Evolutionary conservation across 2,888 invertebrate genomes (phyloP), one percentile per base, ranked within the genome.

Genomic region (Lathronympha strigana): DNA sequence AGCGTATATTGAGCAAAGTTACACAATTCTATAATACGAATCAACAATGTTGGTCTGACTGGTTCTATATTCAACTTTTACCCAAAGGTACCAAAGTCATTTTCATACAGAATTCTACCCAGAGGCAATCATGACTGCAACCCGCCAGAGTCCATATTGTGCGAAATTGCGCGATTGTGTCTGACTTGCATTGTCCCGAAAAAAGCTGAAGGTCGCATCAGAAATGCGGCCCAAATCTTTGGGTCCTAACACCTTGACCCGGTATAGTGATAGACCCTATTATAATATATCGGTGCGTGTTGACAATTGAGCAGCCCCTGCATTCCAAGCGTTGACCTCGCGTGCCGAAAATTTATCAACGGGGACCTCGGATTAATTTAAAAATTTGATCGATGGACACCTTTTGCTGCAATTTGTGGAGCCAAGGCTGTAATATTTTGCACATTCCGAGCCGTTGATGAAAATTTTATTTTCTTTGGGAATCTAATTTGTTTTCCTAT

Each of bases 191-290:
- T 66, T 66, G 66, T 66, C 60, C 66, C 38, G 21, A 49, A 61
- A 57, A 66, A 67, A 57, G 58, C 9, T 40, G 50, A 70, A 70
- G 68, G 68, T 49, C 63, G 63, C 63, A 58, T 63, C 28, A 25
- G 36, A 60, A 60, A 58, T 67, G 51, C 54, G 67, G 70, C 78
- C 73, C 60, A 64, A 71, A 76, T 74, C 72, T 73, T 50, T 31
- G 31, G 73, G 71, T 67, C 63, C 69, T 68, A 62, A 55, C 69
- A 67, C 84, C 83, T 83, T 83, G 83, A 84, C 83, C 80, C 72
- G 72, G 63, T 68, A n/a, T n/a, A 66, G 67, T 72, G 70, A 70
- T 71, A 43, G 58, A 33, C 17, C 53, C 55, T 40, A 66, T 55
- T 69, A 61, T 63, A 66, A 63, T 63, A 66, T 50, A 51, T 50